These are phyloP conservation scores for Listronotus oregonensis DNA, from an alignment of 1,140 invertebrate species.

Conservation along the genomic window DNA sequence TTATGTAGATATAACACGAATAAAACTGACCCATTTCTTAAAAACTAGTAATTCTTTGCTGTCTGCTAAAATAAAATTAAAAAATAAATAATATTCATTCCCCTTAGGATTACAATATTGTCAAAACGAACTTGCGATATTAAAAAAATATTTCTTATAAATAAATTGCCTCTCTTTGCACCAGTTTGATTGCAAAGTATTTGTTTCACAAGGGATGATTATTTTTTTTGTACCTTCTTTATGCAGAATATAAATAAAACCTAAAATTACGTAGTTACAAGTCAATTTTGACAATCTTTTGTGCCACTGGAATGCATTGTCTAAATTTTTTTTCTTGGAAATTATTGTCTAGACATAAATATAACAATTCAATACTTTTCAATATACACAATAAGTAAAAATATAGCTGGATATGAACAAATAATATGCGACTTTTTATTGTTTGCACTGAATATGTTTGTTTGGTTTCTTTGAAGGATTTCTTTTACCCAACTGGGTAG, in stretches of 20 bases:
- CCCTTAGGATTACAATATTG: background rate
- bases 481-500: background rate
- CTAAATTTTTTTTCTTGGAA: conserved; percentile 4
- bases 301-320: conserved; percentile 22
- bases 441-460: conserved; percentile 4
- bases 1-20: background rate
- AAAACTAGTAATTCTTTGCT: conserved; percentile 17
- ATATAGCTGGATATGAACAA: conserved; percentile 21
- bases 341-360: conserved; percentile 26
- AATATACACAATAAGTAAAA: conserved; percentile 13
- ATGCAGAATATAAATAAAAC: background rate
- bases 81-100: conserved; percentile 23
- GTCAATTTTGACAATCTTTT: conserved; percentile 1
- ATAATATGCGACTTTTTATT: conserved; percentile 15
- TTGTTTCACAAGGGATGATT: background rate
- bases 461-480: background rate
- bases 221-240: too few species aligned
- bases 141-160: background rate
- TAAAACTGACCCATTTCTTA: conserved; percentile 6
- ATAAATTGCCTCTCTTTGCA: background rate
- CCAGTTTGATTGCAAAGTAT: too few species aligned
- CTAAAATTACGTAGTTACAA: background rate
- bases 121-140: background rate
- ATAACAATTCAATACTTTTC: conserved; percentile 22
- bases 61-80: conserved; percentile 8